Evolutionary conservation across 2,797 vertebrate genomes (phyloP).

Genomic region (Pangasius larnaudii): DNA sequence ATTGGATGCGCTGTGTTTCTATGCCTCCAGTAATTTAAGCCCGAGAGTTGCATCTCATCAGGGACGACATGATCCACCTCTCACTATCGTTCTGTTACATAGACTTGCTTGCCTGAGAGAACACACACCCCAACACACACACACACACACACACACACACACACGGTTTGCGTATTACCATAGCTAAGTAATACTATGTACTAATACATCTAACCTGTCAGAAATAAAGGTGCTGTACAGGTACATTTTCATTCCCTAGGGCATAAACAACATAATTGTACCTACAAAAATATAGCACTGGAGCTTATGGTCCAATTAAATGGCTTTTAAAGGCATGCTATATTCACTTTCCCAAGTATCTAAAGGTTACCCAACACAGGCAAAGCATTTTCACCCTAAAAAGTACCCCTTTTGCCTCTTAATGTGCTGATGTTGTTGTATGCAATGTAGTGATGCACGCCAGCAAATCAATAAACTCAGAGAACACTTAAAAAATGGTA

Average conservation of each 20-base stretch:
- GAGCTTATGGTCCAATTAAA: neutral
- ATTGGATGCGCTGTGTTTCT: neutral
- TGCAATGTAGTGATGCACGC: neutral
- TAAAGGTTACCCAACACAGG: neutral
- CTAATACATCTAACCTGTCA: neutral
- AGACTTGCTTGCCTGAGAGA: neutral
- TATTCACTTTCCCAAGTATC: constrained; percentile 1
- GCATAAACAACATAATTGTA: constrained; percentile 15
- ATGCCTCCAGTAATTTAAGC: neutral
- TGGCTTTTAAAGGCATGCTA: neutral
- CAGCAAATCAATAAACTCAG: neutral
- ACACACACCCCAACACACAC: neutral
- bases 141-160: constrained; percentile 10
- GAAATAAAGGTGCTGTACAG: constrained; percentile 7
- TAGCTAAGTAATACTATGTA: neutral
- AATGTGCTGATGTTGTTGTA: neutral
- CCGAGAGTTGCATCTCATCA: neutral
- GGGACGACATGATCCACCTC: neutral
- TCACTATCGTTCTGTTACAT: neutral
- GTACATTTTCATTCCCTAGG: neutral
- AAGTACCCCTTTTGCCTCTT: neutral
- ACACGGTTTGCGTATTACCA: neutral
- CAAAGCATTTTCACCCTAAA: neutral
- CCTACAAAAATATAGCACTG: neutral
- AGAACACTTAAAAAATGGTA: neutral